Percentiles rank a stretch among this genome's conserved stretches.
phyloP scores from a whole-genome alignment of 2,797 vertebrate species.

The Mycteria americana region DNA sequence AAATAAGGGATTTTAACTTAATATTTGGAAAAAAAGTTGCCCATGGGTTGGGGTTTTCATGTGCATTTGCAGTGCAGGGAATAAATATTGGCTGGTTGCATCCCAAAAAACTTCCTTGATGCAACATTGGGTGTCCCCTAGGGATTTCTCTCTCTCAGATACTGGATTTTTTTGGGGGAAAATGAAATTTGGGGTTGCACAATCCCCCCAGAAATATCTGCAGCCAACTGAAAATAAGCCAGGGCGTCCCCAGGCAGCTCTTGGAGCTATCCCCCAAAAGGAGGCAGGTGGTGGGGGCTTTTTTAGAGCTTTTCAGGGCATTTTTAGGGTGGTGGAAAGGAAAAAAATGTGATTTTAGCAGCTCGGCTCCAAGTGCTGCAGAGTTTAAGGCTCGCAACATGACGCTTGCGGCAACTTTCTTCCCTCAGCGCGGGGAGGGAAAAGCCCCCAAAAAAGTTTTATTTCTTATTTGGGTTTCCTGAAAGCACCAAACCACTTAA shows the following conservation, averaged over 20 bases:
- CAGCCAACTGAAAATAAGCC: neutral
- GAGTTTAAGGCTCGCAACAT: neutral
- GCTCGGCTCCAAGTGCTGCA: neutral
- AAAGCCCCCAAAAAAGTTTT: conserved; percentile 48
- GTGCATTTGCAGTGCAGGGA: neutral
- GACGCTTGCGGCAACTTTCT: neutral
- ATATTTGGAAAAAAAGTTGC: neutral
- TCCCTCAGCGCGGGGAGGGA: neutral
- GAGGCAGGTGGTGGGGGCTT: neutral
- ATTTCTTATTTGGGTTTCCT: conserved; percentile 64
- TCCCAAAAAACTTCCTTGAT: neutral
- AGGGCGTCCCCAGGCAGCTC: neutral
- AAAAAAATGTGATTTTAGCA: neutral
- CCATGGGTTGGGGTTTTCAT: neutral
- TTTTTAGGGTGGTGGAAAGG: neutral
- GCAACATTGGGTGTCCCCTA: neutral
- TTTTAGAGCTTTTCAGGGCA: neutral
- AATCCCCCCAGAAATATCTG: neutral
- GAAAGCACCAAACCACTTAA: conserved; percentile 74
- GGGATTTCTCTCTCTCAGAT: neutral
- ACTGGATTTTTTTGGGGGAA: neutral
- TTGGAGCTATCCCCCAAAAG: neutral
- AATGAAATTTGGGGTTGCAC: neutral
- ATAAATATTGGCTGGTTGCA: neutral
- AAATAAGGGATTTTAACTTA: neutral